Percentiles rank a stretch among this genome's conserved stretches.
Evolutionary conservation across 2,797 vertebrate genomes (phyloP).

Genomic region (Acomys russatus): DNA sequence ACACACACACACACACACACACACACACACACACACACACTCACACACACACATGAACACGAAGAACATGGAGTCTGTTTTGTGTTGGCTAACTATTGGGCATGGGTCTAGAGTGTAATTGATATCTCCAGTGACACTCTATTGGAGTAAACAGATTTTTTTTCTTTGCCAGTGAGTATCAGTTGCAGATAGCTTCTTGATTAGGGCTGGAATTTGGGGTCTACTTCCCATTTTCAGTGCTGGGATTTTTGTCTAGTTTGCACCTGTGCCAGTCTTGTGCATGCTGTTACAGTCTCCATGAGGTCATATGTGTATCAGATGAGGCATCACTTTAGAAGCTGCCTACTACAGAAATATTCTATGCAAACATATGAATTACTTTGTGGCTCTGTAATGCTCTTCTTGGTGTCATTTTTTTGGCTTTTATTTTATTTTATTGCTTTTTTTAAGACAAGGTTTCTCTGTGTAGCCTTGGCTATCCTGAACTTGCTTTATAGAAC

Average conservation of each 20-base stretch:
- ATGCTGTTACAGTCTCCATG: neutral
- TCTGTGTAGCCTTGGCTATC: no score
- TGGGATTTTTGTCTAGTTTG: neutral
- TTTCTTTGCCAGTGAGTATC: neutral
- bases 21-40: neutral
- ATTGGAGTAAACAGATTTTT: neutral
- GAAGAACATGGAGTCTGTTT: neutral
- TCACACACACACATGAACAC: neutral
- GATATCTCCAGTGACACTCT: neutral
- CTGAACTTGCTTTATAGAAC: no score
- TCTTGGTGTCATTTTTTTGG: slow-evolving; percentile 7
- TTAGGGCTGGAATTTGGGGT: neutral
- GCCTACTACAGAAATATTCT: neutral
- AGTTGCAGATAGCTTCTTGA: neutral
- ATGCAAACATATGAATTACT: neutral
- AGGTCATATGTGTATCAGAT: neutral
- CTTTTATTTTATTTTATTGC: no score
- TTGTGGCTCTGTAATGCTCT: neutral
- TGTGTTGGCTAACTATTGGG: neutral
- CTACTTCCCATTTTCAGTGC: neutral
- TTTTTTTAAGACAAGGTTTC: no score
- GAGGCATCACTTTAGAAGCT: slow-evolving; percentile 16
- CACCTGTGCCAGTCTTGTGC: neutral
- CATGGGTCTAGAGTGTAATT: neutral
- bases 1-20: neutral